A percentile compares a stretch with the other conserved stretches of the same genome.
Evolutionary conservation across 1,140 invertebrate species (phyloP).

Genomic region (Bombus sibiricus): DNA sequence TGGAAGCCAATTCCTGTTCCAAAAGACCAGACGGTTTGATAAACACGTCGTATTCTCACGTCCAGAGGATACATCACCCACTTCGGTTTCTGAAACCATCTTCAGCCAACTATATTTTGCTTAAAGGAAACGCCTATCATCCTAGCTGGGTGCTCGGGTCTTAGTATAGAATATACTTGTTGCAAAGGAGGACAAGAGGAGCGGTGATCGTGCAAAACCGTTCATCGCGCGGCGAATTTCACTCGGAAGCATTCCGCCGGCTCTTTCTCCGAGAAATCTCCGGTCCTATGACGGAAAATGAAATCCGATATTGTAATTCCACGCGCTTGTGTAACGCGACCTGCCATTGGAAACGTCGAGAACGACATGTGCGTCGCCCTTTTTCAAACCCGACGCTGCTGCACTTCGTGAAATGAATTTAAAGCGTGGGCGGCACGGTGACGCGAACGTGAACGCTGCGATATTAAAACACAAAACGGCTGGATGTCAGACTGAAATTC

Average conservation of each 20-base stretch:
- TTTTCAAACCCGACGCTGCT: constrained; percentile 34
- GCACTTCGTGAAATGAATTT: constrained; percentile 50
- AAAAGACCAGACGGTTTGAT: not conserved
- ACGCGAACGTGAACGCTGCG: constrained; percentile 6
- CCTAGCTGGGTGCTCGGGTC: not conserved
- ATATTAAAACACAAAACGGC: constrained; percentile 35
- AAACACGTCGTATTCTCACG: not conserved
- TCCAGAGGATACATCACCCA: not conserved
- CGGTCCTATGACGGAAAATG: constrained; percentile 41
- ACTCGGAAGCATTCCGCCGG: not conserved
- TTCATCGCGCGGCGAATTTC: constrained; percentile 38
- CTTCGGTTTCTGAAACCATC: not conserved
- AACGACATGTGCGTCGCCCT: constrained; percentile 32
- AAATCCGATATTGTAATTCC: constrained; percentile 50
- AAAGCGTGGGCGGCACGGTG: constrained; percentile 10
- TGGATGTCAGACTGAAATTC: constrained; percentile 15
- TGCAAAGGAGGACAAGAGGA: constrained; percentile 36
- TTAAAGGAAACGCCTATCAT: constrained; percentile 36
- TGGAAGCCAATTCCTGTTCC: not conserved
- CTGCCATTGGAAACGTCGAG: constrained; percentile 11
- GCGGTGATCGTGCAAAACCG: constrained; percentile 44
- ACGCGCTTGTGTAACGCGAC: constrained; percentile 46
- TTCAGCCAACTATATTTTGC: not conserved
- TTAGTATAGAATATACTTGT: constrained; percentile 16
- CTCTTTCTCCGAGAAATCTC: constrained; percentile 39